phyloP scores from a whole-genome alignment of 2,797 vertebrate genomes.

The Sandelia bainsii region DNA sequence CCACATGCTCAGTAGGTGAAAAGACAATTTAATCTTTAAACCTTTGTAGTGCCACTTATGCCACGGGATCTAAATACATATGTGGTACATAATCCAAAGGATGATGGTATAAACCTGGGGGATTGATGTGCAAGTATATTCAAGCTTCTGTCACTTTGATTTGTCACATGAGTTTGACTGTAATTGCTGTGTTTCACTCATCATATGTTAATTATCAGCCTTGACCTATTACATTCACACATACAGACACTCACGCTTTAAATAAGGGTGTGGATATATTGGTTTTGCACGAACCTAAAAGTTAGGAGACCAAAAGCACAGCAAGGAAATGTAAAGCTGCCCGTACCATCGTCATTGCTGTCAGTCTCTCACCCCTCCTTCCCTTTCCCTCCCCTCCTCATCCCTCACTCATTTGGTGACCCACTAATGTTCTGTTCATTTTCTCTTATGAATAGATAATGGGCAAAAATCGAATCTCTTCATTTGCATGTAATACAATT shows the following conservation, averaged over 20 bases:
- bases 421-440: slow-evolving; percentile 96
- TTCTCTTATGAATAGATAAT: slow-evolving; percentile 98
- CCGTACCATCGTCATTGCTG: slow-evolving; percentile 26
- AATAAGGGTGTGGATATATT: slow-evolving; percentile 7
- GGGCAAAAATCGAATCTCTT: slow-evolving; percentile 97
- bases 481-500: slow-evolving; percentile 99
- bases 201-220: slow-evolving; percentile 75
- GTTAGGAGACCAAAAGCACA: slow-evolving; percentile 9
- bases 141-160: slow-evolving; percentile 76
- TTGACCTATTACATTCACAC: slow-evolving; percentile 59
- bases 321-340: slow-evolving; percentile 34
- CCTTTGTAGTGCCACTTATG: neutral
- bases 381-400: neutral
- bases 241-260: slow-evolving; percentile 13
- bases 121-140: slow-evolving; percentile 38
- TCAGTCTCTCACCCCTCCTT: slow-evolving; percentile 28
- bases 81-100: slow-evolving; percentile 8
- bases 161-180: slow-evolving; percentile 76
- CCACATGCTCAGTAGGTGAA: too few species aligned
- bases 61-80: slow-evolving; percentile 16
- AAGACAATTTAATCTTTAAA: too few species aligned
- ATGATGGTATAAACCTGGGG: slow-evolving; percentile 37
- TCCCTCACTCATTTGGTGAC: slow-evolving; percentile 81
- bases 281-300: slow-evolving; percentile 26
- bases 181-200: slow-evolving; percentile 80